Percentiles rank a stretch among this genome's conserved stretches.
phyloP scores from a whole-genome alignment of 1,140 invertebrate species.

The Himalopsyche phryganea region DNA sequence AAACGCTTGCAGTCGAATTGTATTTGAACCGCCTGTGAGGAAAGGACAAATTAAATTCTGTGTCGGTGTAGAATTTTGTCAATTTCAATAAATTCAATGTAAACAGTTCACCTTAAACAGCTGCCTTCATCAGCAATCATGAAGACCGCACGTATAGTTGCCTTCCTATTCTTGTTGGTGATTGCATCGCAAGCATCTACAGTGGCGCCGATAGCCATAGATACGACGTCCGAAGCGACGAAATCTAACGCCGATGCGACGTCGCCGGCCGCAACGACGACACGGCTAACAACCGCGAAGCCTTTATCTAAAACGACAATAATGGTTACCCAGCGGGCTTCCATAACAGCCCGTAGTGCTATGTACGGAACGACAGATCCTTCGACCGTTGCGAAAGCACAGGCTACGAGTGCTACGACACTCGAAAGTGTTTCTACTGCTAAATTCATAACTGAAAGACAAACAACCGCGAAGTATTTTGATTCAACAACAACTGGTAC shows the following conservation, averaged over 20 bases:
- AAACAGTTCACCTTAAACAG: too few relatives aligned
- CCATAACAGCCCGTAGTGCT: not conserved
- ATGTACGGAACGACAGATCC: too few relatives aligned
- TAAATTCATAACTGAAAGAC: too few relatives aligned
- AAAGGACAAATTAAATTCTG: too few relatives aligned
- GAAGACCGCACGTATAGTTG: constrained; percentile 15
- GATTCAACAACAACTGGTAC: too few relatives aligned
- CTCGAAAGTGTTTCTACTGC: too few relatives aligned
- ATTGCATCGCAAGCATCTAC: constrained; percentile 26
- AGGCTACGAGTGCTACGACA: not conserved
- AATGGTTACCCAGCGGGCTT: not conserved
- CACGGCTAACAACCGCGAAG: not conserved
- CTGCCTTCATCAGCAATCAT: constrained; percentile 9
- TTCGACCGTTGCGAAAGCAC: too few relatives aligned
- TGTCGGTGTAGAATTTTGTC: too few relatives aligned
- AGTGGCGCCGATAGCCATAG: constrained; percentile 1
- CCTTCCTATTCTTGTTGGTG: constrained; percentile 21
- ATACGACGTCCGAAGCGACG: not conserved
- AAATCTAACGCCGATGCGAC: constrained; percentile 8
- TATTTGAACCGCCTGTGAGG: too few relatives aligned
- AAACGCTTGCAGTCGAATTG: too few relatives aligned
- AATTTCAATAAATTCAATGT: too few relatives aligned
- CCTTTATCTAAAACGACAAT: constrained; percentile 10
- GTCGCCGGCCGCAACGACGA: constrained; percentile 1
- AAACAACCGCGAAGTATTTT: too few relatives aligned